phyloP scores from a whole-genome alignment of 2,888 invertebrate species.

The Oasisia sp. region DNA sequence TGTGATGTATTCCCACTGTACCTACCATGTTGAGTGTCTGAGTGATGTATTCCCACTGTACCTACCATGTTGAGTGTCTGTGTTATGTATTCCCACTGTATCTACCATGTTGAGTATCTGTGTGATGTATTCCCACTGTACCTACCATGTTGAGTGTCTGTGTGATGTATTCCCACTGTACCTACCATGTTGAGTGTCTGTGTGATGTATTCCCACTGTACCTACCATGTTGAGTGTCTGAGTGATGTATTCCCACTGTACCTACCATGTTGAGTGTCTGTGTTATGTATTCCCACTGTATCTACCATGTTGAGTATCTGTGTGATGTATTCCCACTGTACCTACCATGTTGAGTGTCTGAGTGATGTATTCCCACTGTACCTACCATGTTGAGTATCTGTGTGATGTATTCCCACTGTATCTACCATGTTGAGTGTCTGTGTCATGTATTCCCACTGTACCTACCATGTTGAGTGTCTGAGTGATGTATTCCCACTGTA shows the following conservation, averaged over 20 bases:
- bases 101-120: conserved; percentile 77
- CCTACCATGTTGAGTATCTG: conserved; percentile 77
- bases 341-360: conserved; percentile 77
- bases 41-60: conserved; percentile 67
- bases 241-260: conserved; percentile 67
- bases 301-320: conserved; percentile 77
- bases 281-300: conserved; percentile 67
- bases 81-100: conserved; percentile 67
- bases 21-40: conserved; percentile 77
- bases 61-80: conserved; percentile 77
- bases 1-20: conserved; percentile 67
- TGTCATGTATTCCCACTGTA: conserved; percentile 67
- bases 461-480: conserved; percentile 77
- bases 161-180: conserved; percentile 67
- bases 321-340: conserved; percentile 67
- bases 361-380: conserved; percentile 67
- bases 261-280: conserved; percentile 77
- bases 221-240: conserved; percentile 77
- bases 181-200: conserved; percentile 77
- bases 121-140: conserved; percentile 67
- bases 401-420: conserved; percentile 67
- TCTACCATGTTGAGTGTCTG: conserved; percentile 77
- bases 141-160: conserved; percentile 77
- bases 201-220: conserved; percentile 67
- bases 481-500: conserved; percentile 67